These are phyloP conservation scores for Sylvietta virens DNA, from an alignment of 2,113 vertebrate genomes.

Conservation along the genomic window DNA sequence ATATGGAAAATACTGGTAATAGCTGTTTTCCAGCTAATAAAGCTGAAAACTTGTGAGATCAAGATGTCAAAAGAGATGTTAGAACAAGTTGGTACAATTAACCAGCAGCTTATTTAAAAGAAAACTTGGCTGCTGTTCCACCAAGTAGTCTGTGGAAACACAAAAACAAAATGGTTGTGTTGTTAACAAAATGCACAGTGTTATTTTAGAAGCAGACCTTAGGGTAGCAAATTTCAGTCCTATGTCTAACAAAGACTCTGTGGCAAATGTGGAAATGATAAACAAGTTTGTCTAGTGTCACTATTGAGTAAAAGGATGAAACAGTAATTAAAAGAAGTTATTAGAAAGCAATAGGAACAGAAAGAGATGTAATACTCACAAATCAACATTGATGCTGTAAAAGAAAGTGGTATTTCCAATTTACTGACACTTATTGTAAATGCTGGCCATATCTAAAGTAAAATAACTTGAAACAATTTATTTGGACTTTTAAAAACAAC, in stretches of 20 bases:
- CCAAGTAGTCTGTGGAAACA: not conserved
- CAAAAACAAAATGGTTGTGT: not conserved
- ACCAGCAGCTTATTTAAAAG: not conserved
- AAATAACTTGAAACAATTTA: not conserved
- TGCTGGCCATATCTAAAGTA: not conserved
- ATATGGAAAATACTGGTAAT: not conserved
- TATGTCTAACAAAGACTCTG: not conserved
- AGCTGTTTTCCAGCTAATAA: not conserved
- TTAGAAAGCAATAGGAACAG: not conserved
- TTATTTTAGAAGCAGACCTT: not conserved
- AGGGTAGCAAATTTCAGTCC: not conserved
- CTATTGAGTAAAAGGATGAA: not conserved
- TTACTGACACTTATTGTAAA: not conserved
- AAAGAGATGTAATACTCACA: not conserved
- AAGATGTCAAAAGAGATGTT: not conserved
- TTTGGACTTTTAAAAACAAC: not conserved
- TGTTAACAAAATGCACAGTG: not conserved
- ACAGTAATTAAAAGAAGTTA: not conserved
- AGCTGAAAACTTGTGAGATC: not conserved
- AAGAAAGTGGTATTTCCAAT: not conserved
- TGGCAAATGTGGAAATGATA: not conserved
- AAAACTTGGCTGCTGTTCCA: not conserved
- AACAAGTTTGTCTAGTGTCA: not conserved
- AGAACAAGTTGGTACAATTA: not conserved
- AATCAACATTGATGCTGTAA: not conserved